Evolutionary conservation across 2,888 invertebrate species (phyloP).

Genomic region (Andrena bicolor): DNA sequence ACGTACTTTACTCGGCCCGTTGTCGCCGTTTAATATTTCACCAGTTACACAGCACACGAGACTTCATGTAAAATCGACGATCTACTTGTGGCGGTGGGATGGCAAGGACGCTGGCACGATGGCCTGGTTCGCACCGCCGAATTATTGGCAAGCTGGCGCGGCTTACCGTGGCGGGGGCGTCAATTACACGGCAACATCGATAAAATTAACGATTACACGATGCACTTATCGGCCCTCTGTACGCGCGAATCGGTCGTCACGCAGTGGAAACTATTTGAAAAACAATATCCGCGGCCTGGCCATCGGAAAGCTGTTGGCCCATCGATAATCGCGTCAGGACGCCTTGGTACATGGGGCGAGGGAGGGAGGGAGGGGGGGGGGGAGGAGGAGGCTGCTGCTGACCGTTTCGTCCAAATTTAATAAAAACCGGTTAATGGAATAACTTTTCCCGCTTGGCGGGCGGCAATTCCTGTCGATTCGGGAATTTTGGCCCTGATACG

Average conservation of each 20-base stretch:
- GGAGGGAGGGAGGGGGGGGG: too few species aligned
- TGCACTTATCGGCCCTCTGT: conserved; percentile 30
- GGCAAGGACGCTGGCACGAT: conserved; percentile 54
- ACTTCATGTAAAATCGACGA: conserved; percentile 62
- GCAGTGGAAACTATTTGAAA: conserved; percentile 19
- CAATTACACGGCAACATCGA: conserved; percentile 66
- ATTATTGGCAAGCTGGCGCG: conserved; percentile 71
- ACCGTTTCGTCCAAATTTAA: conserved; percentile 16
- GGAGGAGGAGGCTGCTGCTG: too few species aligned
- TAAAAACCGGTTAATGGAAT: conserved; percentile 24
- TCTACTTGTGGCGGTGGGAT: conserved; percentile 38
- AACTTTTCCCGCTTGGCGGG: neutral
- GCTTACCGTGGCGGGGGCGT: conserved; percentile 49
- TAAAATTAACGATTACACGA: conserved; percentile 69
- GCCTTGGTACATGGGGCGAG: neutral
- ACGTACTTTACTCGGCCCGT: conserved; percentile 40
- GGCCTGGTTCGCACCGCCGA: conserved; percentile 64
- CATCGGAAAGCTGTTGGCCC: conserved; percentile 31
- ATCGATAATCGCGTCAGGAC: neutral
- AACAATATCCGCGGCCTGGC: conserved; percentile 10
- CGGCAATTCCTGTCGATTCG: conserved; percentile 5
- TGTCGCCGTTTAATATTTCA: conserved; percentile 60
- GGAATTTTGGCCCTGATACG: neutral
- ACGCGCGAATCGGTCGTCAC: neutral
- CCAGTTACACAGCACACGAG: conserved; percentile 24